Conservation (phyloP, 2,888 invertebrate species). For the Ellobium chinense region DNA sequence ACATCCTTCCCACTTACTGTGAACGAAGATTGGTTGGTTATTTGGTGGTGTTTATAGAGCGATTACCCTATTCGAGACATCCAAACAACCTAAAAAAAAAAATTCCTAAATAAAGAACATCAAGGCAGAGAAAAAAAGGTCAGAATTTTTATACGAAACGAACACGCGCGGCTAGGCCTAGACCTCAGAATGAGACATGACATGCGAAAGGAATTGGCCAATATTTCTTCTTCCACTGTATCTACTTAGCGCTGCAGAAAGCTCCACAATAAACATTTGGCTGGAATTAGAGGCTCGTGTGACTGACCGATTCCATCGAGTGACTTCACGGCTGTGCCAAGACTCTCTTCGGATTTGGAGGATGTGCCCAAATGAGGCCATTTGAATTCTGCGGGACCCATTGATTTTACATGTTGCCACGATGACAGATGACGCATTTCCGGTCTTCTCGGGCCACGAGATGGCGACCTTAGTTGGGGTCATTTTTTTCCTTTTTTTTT, state of each 20-base stretch:
- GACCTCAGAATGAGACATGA: neutral
- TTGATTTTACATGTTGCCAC: slow-evolving; percentile 36
- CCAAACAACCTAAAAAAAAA: too few species aligned
- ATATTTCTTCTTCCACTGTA: neutral
- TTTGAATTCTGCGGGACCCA: slow-evolving; percentile 39
- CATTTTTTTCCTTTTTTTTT: neutral
- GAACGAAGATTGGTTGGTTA: too few species aligned
- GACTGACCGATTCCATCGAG: neutral
- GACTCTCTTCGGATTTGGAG: neutral
- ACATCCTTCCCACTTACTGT: neutral
- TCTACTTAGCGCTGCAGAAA: neutral
- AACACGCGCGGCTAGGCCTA: too few species aligned
- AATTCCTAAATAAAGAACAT: too few species aligned
- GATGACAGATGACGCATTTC: slow-evolving; percentile 41
- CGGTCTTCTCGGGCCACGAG: slow-evolving; percentile 17
- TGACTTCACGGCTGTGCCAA: neutral
- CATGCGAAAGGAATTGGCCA: slow-evolving; percentile 9
- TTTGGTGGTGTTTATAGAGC: too few species aligned
- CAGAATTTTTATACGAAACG: neutral
- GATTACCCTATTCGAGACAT: too few species aligned
- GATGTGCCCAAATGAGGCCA: slow-evolving; percentile 41
- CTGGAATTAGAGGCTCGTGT: neutral
- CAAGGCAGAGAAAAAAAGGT: too few species aligned
- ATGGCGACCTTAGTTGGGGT: slow-evolving; percentile 7
- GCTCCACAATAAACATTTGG: neutral